These are phyloP conservation scores for Lophius piscatorius DNA, from an alignment of 2,113 vertebrate genomes.

Conservation along the genomic window DNA sequence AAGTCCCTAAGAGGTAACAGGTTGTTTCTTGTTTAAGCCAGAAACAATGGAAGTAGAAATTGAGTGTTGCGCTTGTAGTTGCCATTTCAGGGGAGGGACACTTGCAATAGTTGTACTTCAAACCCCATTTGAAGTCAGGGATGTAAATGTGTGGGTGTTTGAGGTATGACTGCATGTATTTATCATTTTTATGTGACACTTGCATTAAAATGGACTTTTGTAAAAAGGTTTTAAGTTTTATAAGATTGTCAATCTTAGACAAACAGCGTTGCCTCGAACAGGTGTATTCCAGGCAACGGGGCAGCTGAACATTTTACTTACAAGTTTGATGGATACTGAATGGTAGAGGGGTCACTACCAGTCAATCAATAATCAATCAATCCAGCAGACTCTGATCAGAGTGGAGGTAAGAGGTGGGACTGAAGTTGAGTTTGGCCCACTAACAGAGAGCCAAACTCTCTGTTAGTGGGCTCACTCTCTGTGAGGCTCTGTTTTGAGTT, in stretches of 20 bases:
- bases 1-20: too few relatives aligned
- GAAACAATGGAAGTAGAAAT: neutral
- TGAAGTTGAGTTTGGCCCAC: conserved; percentile 1
- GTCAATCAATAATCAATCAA: conserved; percentile 51
- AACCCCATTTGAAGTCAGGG: neutral
- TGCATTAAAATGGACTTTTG: neutral
- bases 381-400: conserved; percentile 20
- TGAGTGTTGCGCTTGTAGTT: neutral
- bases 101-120: neutral
- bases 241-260: conserved; percentile 48
- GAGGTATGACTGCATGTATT: conserved; percentile 20
- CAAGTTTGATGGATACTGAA: conserved; percentile 21
- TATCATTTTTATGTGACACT: conserved; percentile 39
- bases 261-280: too few relatives aligned
- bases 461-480: too few relatives aligned
- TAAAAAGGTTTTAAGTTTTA: conserved; percentile 33
- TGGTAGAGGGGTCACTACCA: conserved; percentile 2
- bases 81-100: conserved; percentile 6
- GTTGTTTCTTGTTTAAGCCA: neutral
- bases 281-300: neutral
- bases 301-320: conserved; percentile 35
- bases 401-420: conserved; percentile 43
- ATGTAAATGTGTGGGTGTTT: conserved; percentile 1
- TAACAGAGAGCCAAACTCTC: too few relatives aligned
- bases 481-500: too few relatives aligned